A percentile compares a stretch with the other conserved stretches of the same genome.
phyloP scores from a whole-genome alignment of 2,113 vertebrate genomes.

The Cinclus cinclus region DNA sequence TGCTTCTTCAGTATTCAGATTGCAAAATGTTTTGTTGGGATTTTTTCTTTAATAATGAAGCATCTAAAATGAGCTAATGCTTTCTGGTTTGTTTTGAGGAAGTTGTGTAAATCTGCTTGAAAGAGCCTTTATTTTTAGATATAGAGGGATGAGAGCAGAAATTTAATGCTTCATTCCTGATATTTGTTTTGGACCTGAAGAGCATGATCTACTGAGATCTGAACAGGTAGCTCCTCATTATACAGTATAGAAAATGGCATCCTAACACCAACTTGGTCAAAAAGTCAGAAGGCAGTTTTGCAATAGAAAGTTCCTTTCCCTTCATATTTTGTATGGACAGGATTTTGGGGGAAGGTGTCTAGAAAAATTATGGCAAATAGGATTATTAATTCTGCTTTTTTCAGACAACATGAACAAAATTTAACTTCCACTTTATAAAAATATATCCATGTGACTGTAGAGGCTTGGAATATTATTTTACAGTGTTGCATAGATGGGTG shows the following conservation, averaged over 20 bases:
- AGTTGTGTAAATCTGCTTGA: neutral
- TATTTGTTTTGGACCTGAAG: neutral
- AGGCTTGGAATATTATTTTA: neutral
- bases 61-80: neutral
- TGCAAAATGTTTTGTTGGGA: neutral
- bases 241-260: neutral
- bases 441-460: neutral
- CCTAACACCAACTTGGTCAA: neutral
- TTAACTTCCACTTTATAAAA: neutral
- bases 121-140: neutral
- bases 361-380: neutral
- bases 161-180: neutral
- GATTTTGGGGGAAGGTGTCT: neutral
- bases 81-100: neutral
- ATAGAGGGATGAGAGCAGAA: neutral
- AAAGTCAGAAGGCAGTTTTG: neutral
- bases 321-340: neutral
- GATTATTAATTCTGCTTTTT: neutral
- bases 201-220: neutral
- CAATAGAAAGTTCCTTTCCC: neutral
- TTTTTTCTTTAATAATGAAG: neutral
- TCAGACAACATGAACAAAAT: neutral
- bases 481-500: neutral
- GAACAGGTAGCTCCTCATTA: neutral
- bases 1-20: neutral